These are phyloP conservation scores for Heliconius hortense DNA, from an alignment of 2,888 invertebrate species.

Conservation along the genomic window DNA sequence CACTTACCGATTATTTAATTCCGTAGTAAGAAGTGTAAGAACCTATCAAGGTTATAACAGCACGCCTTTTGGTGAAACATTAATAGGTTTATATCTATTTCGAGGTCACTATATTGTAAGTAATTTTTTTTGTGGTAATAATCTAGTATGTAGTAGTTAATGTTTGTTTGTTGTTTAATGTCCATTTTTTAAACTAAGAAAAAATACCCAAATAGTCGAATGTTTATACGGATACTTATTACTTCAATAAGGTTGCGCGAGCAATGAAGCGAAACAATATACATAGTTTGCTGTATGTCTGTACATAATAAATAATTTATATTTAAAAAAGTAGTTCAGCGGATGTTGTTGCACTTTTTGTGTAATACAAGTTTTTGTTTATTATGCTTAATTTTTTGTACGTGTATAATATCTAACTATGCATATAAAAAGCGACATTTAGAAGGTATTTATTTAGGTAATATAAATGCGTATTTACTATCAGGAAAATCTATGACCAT, in stretches of 20 bases:
- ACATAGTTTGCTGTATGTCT: too few species aligned
- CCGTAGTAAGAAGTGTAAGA: background rate
- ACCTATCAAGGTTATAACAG: slow-evolving; percentile 21
- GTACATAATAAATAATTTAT: slow-evolving; percentile 2
- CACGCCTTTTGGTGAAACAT: slow-evolving; percentile 6
- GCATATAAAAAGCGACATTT: background rate
- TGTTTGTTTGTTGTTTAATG: background rate
- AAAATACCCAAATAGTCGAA: background rate
- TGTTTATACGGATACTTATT: background rate
- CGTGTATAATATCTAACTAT: background rate
- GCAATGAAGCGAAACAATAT: background rate
- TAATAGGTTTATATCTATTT: slow-evolving; percentile 13
- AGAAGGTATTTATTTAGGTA: background rate
- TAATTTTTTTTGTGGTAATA: background rate
- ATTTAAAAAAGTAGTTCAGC: background rate
- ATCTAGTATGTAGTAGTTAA: background rate
- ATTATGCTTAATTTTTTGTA: background rate
- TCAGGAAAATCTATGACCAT: background rate
- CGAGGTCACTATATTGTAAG: slow-evolving; percentile 10
- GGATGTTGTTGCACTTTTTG: background rate
- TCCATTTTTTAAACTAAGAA: too few species aligned
- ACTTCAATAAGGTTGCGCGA: background rate
- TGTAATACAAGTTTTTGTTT: background rate
- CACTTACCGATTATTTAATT: background rate
- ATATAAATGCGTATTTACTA: background rate